Percentiles rank a stretch among this genome's conserved stretches.
These are phyloP conservation scores for Toxonevra muliebris DNA, from an alignment of 2,888 invertebrate species.

Conservation along the genomic window DNA sequence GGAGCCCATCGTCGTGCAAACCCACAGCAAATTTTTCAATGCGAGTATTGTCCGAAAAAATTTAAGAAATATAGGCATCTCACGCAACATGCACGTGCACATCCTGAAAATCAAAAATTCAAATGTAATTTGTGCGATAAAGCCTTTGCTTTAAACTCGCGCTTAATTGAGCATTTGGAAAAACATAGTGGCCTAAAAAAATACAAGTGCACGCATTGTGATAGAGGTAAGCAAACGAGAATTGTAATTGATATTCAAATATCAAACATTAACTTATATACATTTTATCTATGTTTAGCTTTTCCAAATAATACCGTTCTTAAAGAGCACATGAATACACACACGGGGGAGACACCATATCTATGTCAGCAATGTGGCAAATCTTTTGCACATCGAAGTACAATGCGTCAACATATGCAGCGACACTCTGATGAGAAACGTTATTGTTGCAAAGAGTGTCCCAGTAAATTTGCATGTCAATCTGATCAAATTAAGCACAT, in stretches of 20 bases:
- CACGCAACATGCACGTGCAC: slow-evolving; percentile 68
- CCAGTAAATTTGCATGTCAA: slow-evolving; percentile 69
- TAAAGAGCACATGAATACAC: too few relatives aligned
- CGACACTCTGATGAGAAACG: slow-evolving; percentile 69
- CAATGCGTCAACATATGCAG: slow-evolving; percentile 68
- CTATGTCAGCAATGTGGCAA: slow-evolving; percentile 70
- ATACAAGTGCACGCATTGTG: slow-evolving; percentile 34
- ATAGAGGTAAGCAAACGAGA: slow-evolving; percentile 31
- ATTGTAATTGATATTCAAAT: too few relatives aligned
- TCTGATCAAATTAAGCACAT: slow-evolving; percentile 67
- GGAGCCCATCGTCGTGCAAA: slow-evolving; percentile 46
- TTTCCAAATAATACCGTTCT: too few relatives aligned
- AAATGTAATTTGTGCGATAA: slow-evolving; percentile 70
- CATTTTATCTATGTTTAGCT: too few relatives aligned
- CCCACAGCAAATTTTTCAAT: slow-evolving; percentile 46
- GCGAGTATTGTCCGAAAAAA: slow-evolving; percentile 66
- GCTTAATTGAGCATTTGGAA: slow-evolving; percentile 60
- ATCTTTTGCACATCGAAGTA: slow-evolving; percentile 66
- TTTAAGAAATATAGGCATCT: slow-evolving; percentile 65
- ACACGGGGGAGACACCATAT: slow-evolving; percentile 44
- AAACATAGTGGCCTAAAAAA: slow-evolving; percentile 34
- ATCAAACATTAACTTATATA: too few relatives aligned
- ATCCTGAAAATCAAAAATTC: slow-evolving; percentile 67
- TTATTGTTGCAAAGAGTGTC: slow-evolving; percentile 68
- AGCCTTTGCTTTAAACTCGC: slow-evolving; percentile 69